Conservation (phyloP, 2,113 vertebrate species). For the Naja naja region DNA sequence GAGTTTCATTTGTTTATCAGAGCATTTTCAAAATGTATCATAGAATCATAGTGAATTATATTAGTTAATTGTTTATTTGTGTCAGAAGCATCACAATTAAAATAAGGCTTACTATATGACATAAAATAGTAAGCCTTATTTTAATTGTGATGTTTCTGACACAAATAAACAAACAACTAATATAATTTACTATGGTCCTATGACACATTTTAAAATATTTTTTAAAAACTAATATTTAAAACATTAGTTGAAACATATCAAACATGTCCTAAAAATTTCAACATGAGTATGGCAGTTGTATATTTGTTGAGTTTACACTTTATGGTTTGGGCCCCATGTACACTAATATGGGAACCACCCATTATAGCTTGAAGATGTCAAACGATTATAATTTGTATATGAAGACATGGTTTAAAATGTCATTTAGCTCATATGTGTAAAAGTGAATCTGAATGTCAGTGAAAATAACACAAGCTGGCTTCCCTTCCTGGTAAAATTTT, state of each 20-base stretch:
- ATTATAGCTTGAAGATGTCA: background rate
- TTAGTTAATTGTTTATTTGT: background rate
- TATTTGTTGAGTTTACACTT: background rate
- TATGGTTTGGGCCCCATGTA: background rate
- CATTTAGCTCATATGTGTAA: background rate
- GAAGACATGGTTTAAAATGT: background rate
- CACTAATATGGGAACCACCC: background rate
- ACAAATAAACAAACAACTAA: background rate
- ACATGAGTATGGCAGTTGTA: background rate
- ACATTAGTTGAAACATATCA: background rate
- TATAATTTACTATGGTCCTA: background rate
- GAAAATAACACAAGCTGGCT: background rate
- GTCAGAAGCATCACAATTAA: background rate
- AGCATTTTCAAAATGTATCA: background rate
- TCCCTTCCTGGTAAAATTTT: background rate
- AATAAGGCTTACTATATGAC: background rate
- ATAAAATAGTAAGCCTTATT: background rate
- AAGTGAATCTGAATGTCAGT: background rate
- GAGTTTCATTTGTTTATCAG: background rate
- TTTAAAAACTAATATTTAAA: background rate
- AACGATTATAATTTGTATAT: background rate
- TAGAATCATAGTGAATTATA: background rate
- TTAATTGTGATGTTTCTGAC: background rate
- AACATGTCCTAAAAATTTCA: background rate
- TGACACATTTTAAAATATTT: background rate